Base-by-base conservation (phyloP, 2,113 vertebrate species). In the Bubo scandiacus region DNA sequence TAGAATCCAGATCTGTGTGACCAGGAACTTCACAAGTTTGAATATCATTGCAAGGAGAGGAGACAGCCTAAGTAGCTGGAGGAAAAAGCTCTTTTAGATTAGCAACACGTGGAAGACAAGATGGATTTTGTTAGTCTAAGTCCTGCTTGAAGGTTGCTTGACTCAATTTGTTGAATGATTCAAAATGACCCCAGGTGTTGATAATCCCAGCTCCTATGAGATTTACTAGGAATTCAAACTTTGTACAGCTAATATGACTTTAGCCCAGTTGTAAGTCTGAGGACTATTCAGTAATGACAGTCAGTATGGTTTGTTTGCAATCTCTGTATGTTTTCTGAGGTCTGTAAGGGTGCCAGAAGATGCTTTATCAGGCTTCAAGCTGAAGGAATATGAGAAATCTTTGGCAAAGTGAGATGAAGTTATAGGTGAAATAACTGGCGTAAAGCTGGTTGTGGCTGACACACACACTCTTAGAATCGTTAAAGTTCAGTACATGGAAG, bases 321-420 rank as follows among this genome's bases (percentile, higher is more conserved):
- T 72, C 58, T 87, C 49, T 1, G 2, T 79, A 47, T 68, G 25
- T 79, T 71, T 74, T 94, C n/a, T 75, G 72, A 86, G 58, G 36
- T 61, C n/a, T 32, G 40, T 81, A 89, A 92, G 54, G 30, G 52
- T 79, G 89, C 83, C 94, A 96, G 47, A 59, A 63, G 49, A 87
- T 19, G 21, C 47, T 75, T 91, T 89, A 88, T 62, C 61, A 86
- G 65, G 25, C 57, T 90, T 82, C 51, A 79, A 38, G 36, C 34
- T 95, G 84, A 81, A 94, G 52, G 25, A 95, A 22, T 91, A 61
- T 40, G 43, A 91, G 74, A 91, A 93, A 91, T 3, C 57, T 79
- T 72, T 45, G 18, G 81, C 66, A 96, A 96, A 96, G 54, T 32
- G 43, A 87, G 73, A 92, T 36, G 36, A 89, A 96, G 84, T 58